phyloP scores from a whole-genome alignment of 1,140 invertebrate species.

The Tetramorium parvispinum region DNA sequence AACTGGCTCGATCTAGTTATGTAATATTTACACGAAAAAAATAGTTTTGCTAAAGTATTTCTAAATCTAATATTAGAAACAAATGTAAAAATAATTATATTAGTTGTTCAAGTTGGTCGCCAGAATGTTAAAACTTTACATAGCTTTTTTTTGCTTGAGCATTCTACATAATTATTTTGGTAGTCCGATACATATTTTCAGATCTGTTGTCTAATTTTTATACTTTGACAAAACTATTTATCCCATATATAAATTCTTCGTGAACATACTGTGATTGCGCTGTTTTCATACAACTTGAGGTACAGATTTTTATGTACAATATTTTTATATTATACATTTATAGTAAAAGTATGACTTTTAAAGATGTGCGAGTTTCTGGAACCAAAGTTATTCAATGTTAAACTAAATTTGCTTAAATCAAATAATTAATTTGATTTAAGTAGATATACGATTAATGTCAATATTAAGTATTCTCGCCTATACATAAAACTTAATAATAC shows the following conservation, averaged over 20 bases:
- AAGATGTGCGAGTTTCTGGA: not conserved
- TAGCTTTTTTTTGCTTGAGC: not conserved
- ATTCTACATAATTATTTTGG: not conserved
- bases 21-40: not conserved
- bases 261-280: constrained; percentile 5
- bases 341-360: not conserved
- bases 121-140: not conserved
- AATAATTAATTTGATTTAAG: no score
- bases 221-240: not conserved
- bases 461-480: no score
- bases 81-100: not conserved
- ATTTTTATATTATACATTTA: not conserved
- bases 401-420: no score
- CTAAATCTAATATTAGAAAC: not conserved
- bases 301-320: not conserved
- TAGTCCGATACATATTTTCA: not conserved
- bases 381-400: not conserved
- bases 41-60: not conserved
- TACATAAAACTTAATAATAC: not conserved
- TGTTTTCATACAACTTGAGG: not conserved
- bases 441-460: no score
- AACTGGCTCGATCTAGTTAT: not conserved
- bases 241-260: not conserved
- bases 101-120: not conserved
- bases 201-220: not conserved